Evolutionary conservation across 2,797 vertebrate genomes (phyloP), one percentile per base, ranked within the genome.

Genomic region (Oryzias dopingdopingensis): DNA sequence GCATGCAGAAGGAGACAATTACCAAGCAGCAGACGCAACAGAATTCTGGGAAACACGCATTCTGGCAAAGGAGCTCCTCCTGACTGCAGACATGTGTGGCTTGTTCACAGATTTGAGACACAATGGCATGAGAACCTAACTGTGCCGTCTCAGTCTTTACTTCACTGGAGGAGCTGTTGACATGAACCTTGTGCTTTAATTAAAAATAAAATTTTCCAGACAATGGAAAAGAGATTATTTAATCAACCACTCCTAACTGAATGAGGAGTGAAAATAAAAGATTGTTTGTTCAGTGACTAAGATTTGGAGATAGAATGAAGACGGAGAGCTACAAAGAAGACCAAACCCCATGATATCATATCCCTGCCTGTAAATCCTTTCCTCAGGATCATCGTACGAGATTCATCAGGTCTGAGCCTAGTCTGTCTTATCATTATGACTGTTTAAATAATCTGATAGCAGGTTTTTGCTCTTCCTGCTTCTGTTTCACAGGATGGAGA

Each of bases 281-380:
- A 69, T 76, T 91, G 89, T 91, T 92, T 89, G 82, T 74, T 86
- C 82, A 90, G 78, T 91, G 90, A 91, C 71, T 90, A 89, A 90
- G 77, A 86, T 82, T 66, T 81, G 78, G 82, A 80, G 78, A 86
- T 81, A 76, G 70, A 86, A 80, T 60, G 82, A 82, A 87, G 83
- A 88, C 62, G 77, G 66, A 82, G 77, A 44, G 63, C 59, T 68
- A 62, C 46, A 44, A 70, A 69, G 49, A 64, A 83, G 81, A 85
- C 87, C 86, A 79, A 89, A 81, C 86, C 86, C 82, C 82, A 81
- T 91, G 86, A 91, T 87, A 89, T 91, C 88, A 91, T 86, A 78
- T 84, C 70, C 77, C 79, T 75, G 60, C 42, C 63, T 68, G 67
- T 77, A 74, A 82, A 84, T 78, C 53, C 45, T 47, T 72, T 71